Conservation (phyloP, 2,797 vertebrate genomes). For the Borostomias antarcticus region DNA sequence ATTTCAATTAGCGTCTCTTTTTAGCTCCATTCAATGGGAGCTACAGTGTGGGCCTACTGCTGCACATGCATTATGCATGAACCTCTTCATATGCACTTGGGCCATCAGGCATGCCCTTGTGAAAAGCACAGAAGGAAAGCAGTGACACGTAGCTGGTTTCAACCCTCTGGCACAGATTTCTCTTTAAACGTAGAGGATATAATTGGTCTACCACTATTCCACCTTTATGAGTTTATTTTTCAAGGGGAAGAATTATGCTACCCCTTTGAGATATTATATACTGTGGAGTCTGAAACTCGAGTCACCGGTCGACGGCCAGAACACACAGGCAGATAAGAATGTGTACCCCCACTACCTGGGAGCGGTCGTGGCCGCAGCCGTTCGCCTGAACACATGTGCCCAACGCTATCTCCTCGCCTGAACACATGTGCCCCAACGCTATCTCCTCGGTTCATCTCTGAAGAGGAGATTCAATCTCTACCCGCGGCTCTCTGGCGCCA, state of each 20-base stretch:
- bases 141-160: slow-evolving; percentile 64
- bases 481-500: slow-evolving; percentile 91
- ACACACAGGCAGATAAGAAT: slow-evolving; percentile 7
- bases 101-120: slow-evolving; percentile 89
- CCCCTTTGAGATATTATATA: background rate
- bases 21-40: slow-evolving; percentile 79
- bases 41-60: slow-evolving; percentile 82
- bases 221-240: background rate
- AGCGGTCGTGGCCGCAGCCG: background rate
- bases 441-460: slow-evolving; percentile 26
- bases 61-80: slow-evolving; percentile 94
- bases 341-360: slow-evolving; percentile 6
- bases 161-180: slow-evolving; percentile 40
- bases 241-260: background rate
- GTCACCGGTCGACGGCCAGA: background rate
- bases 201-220: background rate
- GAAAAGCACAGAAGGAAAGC: slow-evolving; percentile 64
- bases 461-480: slow-evolving; percentile 53
- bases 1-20: slow-evolving; percentile 87
- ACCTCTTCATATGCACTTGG: slow-evolving; percentile 89
- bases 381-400: background rate
- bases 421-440: slow-evolving; percentile 26
- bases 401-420: slow-evolving; percentile 19
- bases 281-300: background rate
- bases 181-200: slow-evolving; percentile 15